Evolutionary conservation across 2,888 invertebrate genomes (phyloP).

Genomic region (Hemistola chrysoprasaria): DNA sequence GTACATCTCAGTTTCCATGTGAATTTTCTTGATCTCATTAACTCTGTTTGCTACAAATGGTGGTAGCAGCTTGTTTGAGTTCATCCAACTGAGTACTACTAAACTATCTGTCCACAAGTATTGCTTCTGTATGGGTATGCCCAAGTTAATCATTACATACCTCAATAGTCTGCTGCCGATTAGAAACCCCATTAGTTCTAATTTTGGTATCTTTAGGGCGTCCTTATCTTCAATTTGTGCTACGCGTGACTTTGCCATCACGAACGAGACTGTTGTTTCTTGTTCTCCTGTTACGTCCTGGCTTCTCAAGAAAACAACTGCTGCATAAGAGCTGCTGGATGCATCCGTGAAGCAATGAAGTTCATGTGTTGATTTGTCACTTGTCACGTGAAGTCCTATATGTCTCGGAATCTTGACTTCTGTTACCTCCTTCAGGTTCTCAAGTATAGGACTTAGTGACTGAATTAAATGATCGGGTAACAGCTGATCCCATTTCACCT

Average conservation of each 20-base stretch:
- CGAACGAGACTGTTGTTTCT: background rate
- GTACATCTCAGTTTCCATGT: slow-evolving; percentile 15
- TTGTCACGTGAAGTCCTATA: background rate
- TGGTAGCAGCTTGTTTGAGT: slow-evolving; percentile 17
- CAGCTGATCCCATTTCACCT: slow-evolving; percentile 20
- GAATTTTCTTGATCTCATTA: slow-evolving; percentile 18
- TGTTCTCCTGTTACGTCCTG: no score
- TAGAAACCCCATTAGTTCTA: slow-evolving; percentile 11
- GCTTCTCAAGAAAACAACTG: slow-evolving; percentile 6
- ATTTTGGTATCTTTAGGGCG: slow-evolving; percentile 9
- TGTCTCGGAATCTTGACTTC: background rate
- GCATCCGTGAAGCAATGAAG: slow-evolving; percentile 11
- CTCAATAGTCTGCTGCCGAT: slow-evolving; percentile 18
- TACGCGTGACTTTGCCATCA: slow-evolving; percentile 9
- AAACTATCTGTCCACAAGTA: slow-evolving; percentile 25
- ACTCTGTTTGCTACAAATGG: slow-evolving; percentile 22
- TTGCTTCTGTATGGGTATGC: background rate
- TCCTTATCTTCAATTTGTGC: slow-evolving; percentile 8
- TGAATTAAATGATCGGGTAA: slow-evolving; percentile 5
- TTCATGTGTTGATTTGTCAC: background rate
- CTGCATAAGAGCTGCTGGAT: slow-evolving; percentile 13
- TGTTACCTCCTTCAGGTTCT: background rate
- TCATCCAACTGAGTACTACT: slow-evolving; percentile 15
- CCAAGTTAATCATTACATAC: slow-evolving; percentile 4
- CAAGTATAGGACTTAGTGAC: no score